These are phyloP conservation scores for Drosophila siamana DNA, from an alignment of 2,888 invertebrate genomes.

Conservation along the genomic window DNA sequence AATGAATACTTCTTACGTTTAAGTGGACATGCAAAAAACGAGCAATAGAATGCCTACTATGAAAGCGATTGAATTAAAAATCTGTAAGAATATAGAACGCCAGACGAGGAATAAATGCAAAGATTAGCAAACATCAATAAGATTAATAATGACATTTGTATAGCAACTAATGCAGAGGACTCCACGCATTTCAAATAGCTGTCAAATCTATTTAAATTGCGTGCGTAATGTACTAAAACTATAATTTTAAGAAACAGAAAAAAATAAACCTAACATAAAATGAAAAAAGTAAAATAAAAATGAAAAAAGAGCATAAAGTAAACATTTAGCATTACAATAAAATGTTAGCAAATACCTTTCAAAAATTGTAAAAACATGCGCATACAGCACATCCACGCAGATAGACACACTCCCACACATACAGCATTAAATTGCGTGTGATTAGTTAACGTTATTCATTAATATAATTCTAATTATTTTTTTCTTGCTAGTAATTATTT, in stretches of 20 bases:
- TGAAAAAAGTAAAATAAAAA: background rate
- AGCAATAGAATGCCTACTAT: conserved; percentile 32
- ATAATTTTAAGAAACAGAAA: conserved; percentile 36
- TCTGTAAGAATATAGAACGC: conserved; percentile 5
- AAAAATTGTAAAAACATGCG: conserved; percentile 65
- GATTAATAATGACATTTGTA: conserved; percentile 45
- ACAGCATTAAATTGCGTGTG: conserved; percentile 42
- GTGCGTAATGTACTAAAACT: conserved; percentile 32
- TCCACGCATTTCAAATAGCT: conserved; percentile 26
- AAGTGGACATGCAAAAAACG: conserved; percentile 37
- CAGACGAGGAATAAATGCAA: conserved; percentile 19
- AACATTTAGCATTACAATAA: conserved; percentile 53
- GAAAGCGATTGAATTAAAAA: background rate
- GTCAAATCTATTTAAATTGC: conserved; percentile 25
- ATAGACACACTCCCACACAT: background rate
- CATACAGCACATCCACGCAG: conserved; percentile 55
- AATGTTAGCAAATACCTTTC: conserved; percentile 54
- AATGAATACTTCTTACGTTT: conserved; percentile 46
- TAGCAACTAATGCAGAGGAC: conserved; percentile 35
- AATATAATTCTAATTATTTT: conserved; percentile 55
- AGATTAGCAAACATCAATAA: conserved; percentile 40
- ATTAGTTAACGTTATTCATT: conserved; percentile 70
- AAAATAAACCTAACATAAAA: background rate
- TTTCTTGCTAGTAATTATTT: conserved; percentile 63
- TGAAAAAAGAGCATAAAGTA: conserved; percentile 10